Conservation (phyloP, 2,888 invertebrate genomes). For the Cordilura impudica region DNA sequence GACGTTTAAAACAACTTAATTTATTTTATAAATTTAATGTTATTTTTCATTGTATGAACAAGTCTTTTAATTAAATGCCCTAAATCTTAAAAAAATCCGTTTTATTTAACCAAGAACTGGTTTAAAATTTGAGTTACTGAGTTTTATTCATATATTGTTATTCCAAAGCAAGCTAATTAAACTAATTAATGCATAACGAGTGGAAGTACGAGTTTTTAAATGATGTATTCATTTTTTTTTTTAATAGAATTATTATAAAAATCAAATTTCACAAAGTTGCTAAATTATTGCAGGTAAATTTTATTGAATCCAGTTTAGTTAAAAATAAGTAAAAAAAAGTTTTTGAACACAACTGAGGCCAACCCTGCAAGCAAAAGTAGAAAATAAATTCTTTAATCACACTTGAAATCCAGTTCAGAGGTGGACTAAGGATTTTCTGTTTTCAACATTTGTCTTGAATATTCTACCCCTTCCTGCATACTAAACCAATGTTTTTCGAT, state of each 20-base stretch:
- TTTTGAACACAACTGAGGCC: too few species aligned
- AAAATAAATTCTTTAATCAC: too few species aligned
- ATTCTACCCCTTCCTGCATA: too few species aligned
- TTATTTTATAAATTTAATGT: background rate
- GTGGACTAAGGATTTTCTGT: too few species aligned
- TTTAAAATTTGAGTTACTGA: background rate
- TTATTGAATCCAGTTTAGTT: too few species aligned
- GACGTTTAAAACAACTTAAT: background rate
- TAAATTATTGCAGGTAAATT: too few species aligned
- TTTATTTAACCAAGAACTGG: background rate
- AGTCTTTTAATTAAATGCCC: background rate
- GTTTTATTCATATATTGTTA: background rate
- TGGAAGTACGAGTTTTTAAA: too few species aligned
- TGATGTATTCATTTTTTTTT: background rate
- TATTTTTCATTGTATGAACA: background rate
- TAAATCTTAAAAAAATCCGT: background rate
- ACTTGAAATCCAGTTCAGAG: too few species aligned
- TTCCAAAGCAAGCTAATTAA: background rate
- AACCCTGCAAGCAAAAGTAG: too few species aligned
- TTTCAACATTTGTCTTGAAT: too few species aligned
- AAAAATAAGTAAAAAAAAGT: too few species aligned
- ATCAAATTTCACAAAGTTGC: background rate
- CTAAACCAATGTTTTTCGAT: too few species aligned
- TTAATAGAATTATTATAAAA: background rate
- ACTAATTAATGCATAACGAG: background rate